Percentiles rank a stretch among this genome's conserved stretches.
These are phyloP conservation scores for Drosophila rufa DNA, from an alignment of 1,140 invertebrate genomes.

Conservation along the genomic window DNA sequence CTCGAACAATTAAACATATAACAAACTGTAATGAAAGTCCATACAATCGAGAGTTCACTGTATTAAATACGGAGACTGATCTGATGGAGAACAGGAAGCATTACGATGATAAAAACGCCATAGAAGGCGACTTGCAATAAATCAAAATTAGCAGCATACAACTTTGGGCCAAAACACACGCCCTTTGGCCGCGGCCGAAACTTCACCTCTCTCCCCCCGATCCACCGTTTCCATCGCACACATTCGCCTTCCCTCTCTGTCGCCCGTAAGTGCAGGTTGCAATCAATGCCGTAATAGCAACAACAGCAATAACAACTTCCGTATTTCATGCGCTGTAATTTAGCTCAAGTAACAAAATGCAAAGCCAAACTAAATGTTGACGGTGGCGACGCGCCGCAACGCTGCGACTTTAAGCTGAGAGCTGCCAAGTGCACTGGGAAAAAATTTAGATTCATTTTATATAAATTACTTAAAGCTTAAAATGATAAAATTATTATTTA, in stretches of 20 bases:
- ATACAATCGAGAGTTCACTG: neutral
- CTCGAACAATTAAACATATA: neutral
- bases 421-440: neutral
- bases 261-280: conserved; percentile 49
- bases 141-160: conserved; percentile 70
- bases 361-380: conserved; percentile 59
- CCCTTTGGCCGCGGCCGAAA: conserved; percentile 55
- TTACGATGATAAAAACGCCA: conserved; percentile 51
- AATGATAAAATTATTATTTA: too few relatives aligned
- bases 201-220: neutral
- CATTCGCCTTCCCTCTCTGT: neutral
- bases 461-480: too few relatives aligned
- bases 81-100: conserved; percentile 67
- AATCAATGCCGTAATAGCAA: conserved; percentile 63
- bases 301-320: conserved; percentile 64
- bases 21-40: accelerated
- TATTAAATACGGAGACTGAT: conserved; percentile 8
- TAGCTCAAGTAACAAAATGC: conserved; percentile 65
- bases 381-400: conserved; percentile 40
- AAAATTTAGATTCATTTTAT: neutral
- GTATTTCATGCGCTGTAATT: conserved; percentile 71
- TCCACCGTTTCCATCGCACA: too few relatives aligned
- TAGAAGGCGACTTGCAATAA: conserved; percentile 56
- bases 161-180: conserved; percentile 59
- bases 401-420: conserved; percentile 23